Evolutionary conservation across 2,113 vertebrate genomes (phyloP).

Genomic region (Gambusia holbrooki): DNA sequence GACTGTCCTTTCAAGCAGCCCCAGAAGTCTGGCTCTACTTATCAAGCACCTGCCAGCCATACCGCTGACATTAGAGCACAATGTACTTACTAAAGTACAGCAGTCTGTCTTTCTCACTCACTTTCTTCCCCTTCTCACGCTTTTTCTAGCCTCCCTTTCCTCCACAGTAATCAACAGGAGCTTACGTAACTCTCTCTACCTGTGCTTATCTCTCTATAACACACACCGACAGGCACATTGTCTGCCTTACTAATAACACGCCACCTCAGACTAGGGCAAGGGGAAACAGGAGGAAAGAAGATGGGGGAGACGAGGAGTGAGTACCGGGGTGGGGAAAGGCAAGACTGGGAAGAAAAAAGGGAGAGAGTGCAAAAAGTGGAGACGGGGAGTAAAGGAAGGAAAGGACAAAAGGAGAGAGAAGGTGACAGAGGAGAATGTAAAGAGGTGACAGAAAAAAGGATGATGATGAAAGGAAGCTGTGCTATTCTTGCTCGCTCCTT

Average conservation of each 20-base stretch:
- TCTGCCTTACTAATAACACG: conserved; percentile 81
- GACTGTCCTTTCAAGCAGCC: conserved; percentile 68
- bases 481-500: conserved; percentile 62
- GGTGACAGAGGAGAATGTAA: conserved; percentile 63
- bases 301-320: conserved; percentile 27
- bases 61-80: conserved; percentile 76
- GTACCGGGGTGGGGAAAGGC: conserved; percentile 25
- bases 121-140: conserved; percentile 52
- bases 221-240: conserved; percentile 78
- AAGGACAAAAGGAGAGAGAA: conserved; percentile 67
- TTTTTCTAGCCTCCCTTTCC: conserved; percentile 59
- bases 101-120: conserved; percentile 68
- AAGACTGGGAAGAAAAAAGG: conserved; percentile 42
- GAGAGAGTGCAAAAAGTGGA: conserved; percentile 28
- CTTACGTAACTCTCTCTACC: conserved; percentile 84
- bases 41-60: conserved; percentile 75
- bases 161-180: conserved; percentile 77
- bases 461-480: conserved; percentile 73
- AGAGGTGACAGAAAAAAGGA: conserved; percentile 70
- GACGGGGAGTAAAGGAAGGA: conserved; percentile 39
- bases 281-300: conserved; percentile 42
- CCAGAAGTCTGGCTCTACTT: conserved; percentile 69
- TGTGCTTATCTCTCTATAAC: conserved; percentile 81
- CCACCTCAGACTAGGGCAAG: conserved; percentile 55
- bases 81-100: conserved; percentile 74